Base-by-base conservation (phyloP, 2,888 invertebrate species). In the Bugula neritina region DNA sequence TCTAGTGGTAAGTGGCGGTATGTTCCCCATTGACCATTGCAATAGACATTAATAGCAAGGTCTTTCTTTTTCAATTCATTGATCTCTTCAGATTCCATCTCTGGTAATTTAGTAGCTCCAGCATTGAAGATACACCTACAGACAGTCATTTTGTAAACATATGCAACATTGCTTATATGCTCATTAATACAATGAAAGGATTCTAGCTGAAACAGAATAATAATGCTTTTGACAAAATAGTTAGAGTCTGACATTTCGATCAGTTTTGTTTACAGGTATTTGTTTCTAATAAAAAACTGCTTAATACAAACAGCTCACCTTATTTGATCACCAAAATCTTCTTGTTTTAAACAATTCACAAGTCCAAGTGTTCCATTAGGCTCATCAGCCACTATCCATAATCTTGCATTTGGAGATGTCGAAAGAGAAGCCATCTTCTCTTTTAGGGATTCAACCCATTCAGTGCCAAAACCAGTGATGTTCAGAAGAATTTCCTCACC, bases 331-430 rank as follows among this genome's bases (percentile, higher is more conserved):
- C 94, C 94, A 75, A 93, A 94, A 3, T 90, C 88, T 87, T 97
- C 97, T 78, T 89, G 90, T 79, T 91, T 90, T 76, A 98, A 87
- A 84, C 98, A 99, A 81, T 93, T 91, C 79, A 91, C 90, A 82
- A 98, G 87, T 69, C 98, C 98, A 72, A 95, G 87, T 75, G 92
- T 87, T 21, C 98, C 97, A 82, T 88, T 88, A 34, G 87, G 82
- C 58, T 90, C 89, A 79, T 90, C 88, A 73, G 90, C 88, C 72
- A 91, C 89, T 54, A 92, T 77, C 87, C 87, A 87, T 54, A 87
- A 78, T 69, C 84, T 84, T 72, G 83, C 79, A 73, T 80, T 87
- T 3, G 23, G 23, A 54, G 35, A 25, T 1, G 77, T 74, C 31
- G 84, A 82, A 89, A 71, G 89, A 87, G 89, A 88, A 74, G 88